Evolutionary conservation across 2,113 vertebrate species (phyloP), one percentile per base, ranked within the genome.

Genomic region (Melanostigma gelatinosum): DNA sequence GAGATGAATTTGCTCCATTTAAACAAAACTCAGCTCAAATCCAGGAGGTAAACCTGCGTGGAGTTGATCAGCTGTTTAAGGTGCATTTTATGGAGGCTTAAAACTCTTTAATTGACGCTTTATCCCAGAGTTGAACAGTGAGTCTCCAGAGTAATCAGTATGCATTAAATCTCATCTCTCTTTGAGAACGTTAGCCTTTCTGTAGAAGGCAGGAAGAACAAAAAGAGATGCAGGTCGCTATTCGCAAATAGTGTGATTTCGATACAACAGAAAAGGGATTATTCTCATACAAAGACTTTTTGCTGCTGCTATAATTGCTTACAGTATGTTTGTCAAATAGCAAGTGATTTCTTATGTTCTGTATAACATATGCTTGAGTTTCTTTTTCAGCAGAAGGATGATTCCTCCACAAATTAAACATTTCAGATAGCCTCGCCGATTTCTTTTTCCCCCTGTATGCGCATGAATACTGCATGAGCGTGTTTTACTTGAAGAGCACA

Each of bases 81-180:
- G 90, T 88, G 85, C 90, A 87, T 85, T 94, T 95, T 94, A 94
- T 90, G 77, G 88, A 92, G 88, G 87, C 93, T 94, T 92, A 90
- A 93, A 92, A 93, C 79, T 93, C 91, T 94, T 91, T 94, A 94
- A 94, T 93, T 91, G 88, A 90, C 64, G 75, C 88, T 77, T 88
- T 88, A 85, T 92, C 82, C 88, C 75, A 63, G 78, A 92, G 88
- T 93, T 90, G 85, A 93, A 87, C 83, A 58, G 81, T 61, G 60
- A 72, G 91, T 93, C 94, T 93, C 95, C 75, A 71, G 94, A 95
- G 94, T 94, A 93, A 95, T 95, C 93, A 94, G 85, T 94, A 95
- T 95, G 94, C 93, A 95, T 94, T 94, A 91, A 93, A 95, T 91
- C 91, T 88, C 91, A 91, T 92, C 89, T 93, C 84, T 85, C 87